Evolutionary conservation across 2,797 vertebrate species (phyloP), one percentile per base, ranked within the genome.

Genomic region (Parotocinclus haroldoi): DNA sequence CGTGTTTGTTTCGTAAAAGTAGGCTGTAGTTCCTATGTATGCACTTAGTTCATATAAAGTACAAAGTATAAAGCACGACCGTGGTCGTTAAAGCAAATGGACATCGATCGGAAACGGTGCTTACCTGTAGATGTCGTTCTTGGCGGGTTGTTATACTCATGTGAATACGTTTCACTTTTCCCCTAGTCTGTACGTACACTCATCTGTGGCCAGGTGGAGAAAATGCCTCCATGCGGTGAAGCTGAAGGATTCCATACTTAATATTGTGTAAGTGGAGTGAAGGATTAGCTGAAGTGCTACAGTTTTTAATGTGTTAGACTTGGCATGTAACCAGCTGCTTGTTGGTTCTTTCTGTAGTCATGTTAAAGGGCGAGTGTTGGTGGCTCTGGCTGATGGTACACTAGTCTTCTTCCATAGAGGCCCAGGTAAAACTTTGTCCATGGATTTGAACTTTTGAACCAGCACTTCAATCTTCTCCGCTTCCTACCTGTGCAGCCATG

Each of bases 161-260:
- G 27, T 27, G 27, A 27, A 27, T 27, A 27, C 53, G 10, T 66
- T 36, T 69, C 45, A 38, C 17, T 5, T 44, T 68, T 19, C 0
- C 74, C 72, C 27, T 49, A 99, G 96, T 89, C 86, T 99, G 18
- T 98, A 99, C 0, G 96, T 99, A 17, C 96, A 99, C 81, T 99
- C 96, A 0, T 95, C 96, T 0, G 94, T 98, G 61, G 92, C 92
- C 58, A 91, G 92, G 72, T 99, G 96, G 96, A 96, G 93, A 86
- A 97, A 96, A 76, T 98, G 96, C 85, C 93, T 99, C 58, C 96
- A 98, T 53, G 96, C 96, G 0, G 98, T 98, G 85, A 98, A 96
- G 83, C 89, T 99, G 65, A 99, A 99, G 84, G 96, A 99, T 78
- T 95, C 96, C 0, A 97, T 99, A 63, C 90, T 99, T 69, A 93